Evolutionary conservation across 2,113 vertebrate genomes (phyloP).

Genomic region (Rhadina sibilatrix): DNA sequence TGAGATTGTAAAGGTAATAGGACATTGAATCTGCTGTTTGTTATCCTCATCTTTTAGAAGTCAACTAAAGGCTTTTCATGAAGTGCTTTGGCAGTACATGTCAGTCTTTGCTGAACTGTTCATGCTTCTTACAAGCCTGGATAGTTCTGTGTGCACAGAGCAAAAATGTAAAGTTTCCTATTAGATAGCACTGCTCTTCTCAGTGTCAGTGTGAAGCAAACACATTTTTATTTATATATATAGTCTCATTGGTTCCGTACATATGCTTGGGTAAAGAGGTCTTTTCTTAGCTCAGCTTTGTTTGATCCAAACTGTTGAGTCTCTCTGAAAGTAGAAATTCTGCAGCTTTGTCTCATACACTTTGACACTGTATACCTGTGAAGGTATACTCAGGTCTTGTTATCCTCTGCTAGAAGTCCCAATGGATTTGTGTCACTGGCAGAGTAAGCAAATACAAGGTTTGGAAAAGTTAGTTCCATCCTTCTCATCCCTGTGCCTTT

Average conservation of each 20-base stretch:
- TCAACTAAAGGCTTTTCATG: not conserved
- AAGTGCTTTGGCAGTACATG: not conserved
- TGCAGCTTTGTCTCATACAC: not conserved
- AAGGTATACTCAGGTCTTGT: not conserved
- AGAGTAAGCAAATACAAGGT: not conserved
- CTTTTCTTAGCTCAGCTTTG: not conserved
- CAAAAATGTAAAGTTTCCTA: not conserved
- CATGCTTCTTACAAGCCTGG: not conserved
- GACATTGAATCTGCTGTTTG: not conserved
- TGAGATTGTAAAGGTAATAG: not conserved
- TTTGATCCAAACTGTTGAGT: not conserved
- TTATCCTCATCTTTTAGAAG: not conserved
- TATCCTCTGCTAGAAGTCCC: not conserved
- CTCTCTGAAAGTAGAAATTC: not conserved
- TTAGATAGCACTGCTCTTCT: not conserved
- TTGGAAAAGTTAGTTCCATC: not conserved
- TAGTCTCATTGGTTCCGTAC: not conserved
- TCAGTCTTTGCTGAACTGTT: not conserved
- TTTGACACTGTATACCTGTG: not conserved
- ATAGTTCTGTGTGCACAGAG: not conserved
- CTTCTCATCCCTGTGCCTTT: not conserved
- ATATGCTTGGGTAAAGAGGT: not conserved
- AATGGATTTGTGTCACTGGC: not conserved
- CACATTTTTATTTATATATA: not conserved
- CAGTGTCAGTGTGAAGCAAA: not conserved